Evolutionary conservation across 2,888 invertebrate species (phyloP).

Genomic region (Pollenia labialis): DNA sequence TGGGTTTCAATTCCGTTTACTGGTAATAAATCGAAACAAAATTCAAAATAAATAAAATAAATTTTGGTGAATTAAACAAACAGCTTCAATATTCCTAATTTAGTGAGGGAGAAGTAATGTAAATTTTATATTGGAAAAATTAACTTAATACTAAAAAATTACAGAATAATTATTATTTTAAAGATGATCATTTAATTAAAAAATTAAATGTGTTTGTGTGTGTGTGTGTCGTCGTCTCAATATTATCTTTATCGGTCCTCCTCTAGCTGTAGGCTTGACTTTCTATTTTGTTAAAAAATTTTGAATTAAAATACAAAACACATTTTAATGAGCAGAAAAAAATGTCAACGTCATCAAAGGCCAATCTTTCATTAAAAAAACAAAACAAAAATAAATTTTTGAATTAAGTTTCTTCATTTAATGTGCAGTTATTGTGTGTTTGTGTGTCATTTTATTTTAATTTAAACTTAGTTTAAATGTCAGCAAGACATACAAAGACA

Average conservation of each 20-base stretch:
- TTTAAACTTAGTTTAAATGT: constrained; percentile 23
- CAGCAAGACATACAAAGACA: background rate
- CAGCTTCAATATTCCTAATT: constrained; percentile 42
- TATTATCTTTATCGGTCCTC: constrained; percentile 1
- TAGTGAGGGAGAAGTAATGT: background rate
- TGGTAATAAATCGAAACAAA: background rate
- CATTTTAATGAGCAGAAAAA: constrained; percentile 27
- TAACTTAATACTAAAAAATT: background rate
- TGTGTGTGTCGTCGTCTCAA: background rate
- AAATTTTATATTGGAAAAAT: constrained; percentile 41
- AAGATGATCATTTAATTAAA: constrained; percentile 2
- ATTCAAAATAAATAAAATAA: background rate
- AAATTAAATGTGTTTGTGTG: background rate
- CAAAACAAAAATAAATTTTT: constrained; percentile 7
- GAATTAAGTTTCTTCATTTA: constrained; percentile 15
- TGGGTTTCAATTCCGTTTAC: constrained; percentile 57
- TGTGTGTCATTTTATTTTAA: constrained; percentile 12
- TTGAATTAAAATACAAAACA: constrained; percentile 26
- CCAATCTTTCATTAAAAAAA: constrained; percentile 19
- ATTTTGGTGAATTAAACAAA: constrained; percentile 33
- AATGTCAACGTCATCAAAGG: constrained; percentile 72
- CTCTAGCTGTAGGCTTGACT: constrained; percentile 7
- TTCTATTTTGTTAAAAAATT: constrained; percentile 14
- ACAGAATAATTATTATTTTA: background rate
- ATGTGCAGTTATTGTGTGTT: background rate